These are phyloP conservation scores for Rotaria socialis DNA, from an alignment of 2,888 invertebrate genomes.

Conservation along the genomic window DNA sequence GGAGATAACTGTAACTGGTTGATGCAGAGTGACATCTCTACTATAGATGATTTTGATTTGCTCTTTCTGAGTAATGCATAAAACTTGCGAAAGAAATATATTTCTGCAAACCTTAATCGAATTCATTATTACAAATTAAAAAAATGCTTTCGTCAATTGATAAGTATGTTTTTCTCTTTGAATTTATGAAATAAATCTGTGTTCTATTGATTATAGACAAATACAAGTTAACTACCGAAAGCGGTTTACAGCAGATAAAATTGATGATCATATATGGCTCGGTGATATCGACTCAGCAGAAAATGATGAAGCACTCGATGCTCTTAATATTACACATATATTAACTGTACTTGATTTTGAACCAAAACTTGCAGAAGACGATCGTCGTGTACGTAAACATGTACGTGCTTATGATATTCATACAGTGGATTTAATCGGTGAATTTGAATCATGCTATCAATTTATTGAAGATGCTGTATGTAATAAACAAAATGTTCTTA, in stretches of 20 bases:
- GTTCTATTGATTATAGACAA: not conserved
- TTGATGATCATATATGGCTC: slow-evolving; percentile 15
- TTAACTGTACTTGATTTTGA: not conserved
- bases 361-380: not conserved
- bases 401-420: not conserved
- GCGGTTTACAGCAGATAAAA: not conserved
- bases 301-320: slow-evolving; percentile 19
- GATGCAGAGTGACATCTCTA: not conserved
- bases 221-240: not conserved
- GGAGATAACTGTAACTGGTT: too few species aligned
- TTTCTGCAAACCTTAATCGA: too few species aligned
- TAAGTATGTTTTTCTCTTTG: not conserved
- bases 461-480: not conserved
- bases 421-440: not conserved
- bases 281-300: slow-evolving; percentile 11
- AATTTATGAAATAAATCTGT: too few species aligned
- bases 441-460: slow-evolving; percentile 34
- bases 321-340: slow-evolving; percentile 11
- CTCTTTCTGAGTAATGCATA: not conserved
- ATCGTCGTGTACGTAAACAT: not conserved
- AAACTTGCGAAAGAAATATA: not conserved
- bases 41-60: not conserved
- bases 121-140: too few species aligned
- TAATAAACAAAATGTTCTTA: not conserved
- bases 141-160: not conserved